A percentile compares a stretch with the other conserved stretches of the same genome.
Conservation (phyloP, 1,140 invertebrate species). For the Catajapyx aquilonaris region DNA sequence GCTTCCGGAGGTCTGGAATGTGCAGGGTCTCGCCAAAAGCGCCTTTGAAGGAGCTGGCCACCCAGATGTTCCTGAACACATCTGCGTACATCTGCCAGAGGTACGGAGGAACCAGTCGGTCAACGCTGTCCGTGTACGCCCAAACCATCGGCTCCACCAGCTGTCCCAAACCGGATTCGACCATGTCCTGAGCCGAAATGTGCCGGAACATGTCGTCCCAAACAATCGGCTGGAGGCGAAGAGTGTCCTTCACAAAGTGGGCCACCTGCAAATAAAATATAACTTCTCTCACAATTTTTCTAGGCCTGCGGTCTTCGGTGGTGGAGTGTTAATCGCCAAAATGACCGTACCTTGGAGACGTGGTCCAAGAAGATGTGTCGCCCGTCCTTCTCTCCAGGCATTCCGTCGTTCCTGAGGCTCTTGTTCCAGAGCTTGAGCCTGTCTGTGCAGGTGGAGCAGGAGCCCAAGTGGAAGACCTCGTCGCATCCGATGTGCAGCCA, state of each 20-base stretch:
- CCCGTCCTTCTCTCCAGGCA: constrained; percentile 17
- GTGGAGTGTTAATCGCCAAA: no score
- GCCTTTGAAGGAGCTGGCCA: constrained; percentile 39
- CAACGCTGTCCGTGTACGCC: constrained; percentile 25
- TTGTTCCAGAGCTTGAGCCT: background rate
- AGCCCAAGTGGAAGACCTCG: constrained; percentile 29
- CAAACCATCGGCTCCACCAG: constrained; percentile 31
- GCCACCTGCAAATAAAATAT: constrained; percentile 21
- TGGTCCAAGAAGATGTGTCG: constrained; percentile 27
- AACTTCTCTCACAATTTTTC: no score
- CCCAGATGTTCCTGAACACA: constrained; percentile 36
- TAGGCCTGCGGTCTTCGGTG: no score
- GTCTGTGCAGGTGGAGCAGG: constrained; percentile 21
- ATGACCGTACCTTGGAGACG: constrained; percentile 16
- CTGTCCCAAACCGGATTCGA: constrained; percentile 19
- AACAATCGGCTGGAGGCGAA: constrained; percentile 25
- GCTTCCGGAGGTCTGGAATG: constrained; percentile 29
- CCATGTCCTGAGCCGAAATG: constrained; percentile 19
- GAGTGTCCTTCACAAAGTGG: constrained; percentile 19
- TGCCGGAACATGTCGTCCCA: constrained; percentile 43
- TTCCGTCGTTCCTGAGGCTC: constrained; percentile 10
- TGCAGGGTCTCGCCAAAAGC: constrained; percentile 26
- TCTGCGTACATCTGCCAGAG: constrained; percentile 25
- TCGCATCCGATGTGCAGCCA: constrained; percentile 38
- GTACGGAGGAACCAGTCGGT: constrained; percentile 22